phyloP scores from a whole-genome alignment of 2,888 invertebrate genomes.

The Apotomis turbidana region DNA sequence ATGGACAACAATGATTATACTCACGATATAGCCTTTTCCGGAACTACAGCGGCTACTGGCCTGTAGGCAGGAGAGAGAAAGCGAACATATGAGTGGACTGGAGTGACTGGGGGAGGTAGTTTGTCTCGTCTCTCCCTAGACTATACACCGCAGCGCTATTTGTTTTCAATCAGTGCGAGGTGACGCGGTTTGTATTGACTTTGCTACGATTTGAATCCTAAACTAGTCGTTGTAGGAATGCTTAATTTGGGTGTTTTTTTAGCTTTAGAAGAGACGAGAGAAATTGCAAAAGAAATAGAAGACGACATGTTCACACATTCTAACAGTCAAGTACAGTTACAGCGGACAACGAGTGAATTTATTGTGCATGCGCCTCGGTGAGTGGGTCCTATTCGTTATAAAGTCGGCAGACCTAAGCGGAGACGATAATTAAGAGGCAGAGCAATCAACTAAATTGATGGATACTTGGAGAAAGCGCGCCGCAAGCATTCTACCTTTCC shows the following conservation, averaged over 20 bases:
- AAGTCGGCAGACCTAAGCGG: constrained; percentile 38
- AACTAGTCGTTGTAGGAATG: constrained; percentile 42
- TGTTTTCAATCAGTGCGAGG: constrained; percentile 48
- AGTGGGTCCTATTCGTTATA: constrained; percentile 27
- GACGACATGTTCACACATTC: constrained; percentile 52
- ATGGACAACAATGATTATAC: constrained; percentile 84
- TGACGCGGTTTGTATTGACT: constrained; percentile 44
- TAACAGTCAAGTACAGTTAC: constrained; percentile 62
- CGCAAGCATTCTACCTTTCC: constrained; percentile 27
- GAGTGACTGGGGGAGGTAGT: constrained; percentile 72
- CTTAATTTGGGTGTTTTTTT: constrained; percentile 39
- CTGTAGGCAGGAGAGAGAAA: constrained; percentile 86
- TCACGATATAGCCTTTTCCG: constrained; percentile 97
- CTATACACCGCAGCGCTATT: constrained; percentile 49
- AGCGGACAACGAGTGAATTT: constrained; percentile 57
- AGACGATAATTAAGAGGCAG: constrained; percentile 41
- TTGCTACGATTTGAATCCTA: constrained; percentile 46
- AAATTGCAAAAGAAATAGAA: constrained; percentile 64
- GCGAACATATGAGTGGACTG: constrained; percentile 82
- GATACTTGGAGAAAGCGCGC: constrained; percentile 37
- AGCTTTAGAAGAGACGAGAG: constrained; percentile 58
- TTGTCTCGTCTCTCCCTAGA: constrained; percentile 68
- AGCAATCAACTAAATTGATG: constrained; percentile 39
- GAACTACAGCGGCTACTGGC: constrained; percentile 96
- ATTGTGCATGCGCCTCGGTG: constrained; percentile 57